Evolutionary conservation across 2,113 vertebrate species (phyloP), one percentile per base, ranked within the genome.

Genomic region (Poeciliopsis retropinna): DNA sequence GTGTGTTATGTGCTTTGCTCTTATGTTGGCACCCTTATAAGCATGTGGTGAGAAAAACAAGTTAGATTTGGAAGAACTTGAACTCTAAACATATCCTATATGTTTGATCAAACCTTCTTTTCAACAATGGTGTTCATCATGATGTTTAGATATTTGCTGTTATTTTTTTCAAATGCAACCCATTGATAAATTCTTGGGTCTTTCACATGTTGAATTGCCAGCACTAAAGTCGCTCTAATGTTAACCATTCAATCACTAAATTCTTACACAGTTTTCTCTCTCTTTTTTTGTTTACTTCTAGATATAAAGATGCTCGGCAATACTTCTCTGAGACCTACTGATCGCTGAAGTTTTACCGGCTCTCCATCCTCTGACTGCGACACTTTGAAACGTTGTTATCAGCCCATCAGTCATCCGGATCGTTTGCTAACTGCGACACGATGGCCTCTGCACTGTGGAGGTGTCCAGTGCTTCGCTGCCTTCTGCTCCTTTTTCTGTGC

Each of bases 361-460:
- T 70, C 70, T 67, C 76, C 17, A 22, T 84, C 77, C 76, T 67
- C 17, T 75, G 30, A 3, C 84, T 14, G 66, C 78, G n/a, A 73
- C 74, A 34, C 51, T 39, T 66, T 71, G 68, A 80, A 82, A 64
- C 70, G 19, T 71, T 78, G 47, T 74, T 76, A 73, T 79, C 82
- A 86, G 72, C 81, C 51, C 67, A 51, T 41, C 78, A 51, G 77
- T 74, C 74, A 64, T 61, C 83, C 70, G 90, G 87, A 91, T 79
- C 29, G 64, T 60, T 87, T 81, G 70, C 87, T 70, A 66, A 73
- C 81, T 47, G 62, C 81, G 54, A 39, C 87, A 91, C 85, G 74
- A 94, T 95, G 94, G 89, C 93, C 71, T 79, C 90, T 82, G 85
- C 91, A 66, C 80, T 82, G 89, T 87, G 89, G 89, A 91, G 85